Percentiles rank a stretch among this genome's conserved stretches.
phyloP scores from a whole-genome alignment of 2,888 invertebrate species.

The Melieria omissa region DNA sequence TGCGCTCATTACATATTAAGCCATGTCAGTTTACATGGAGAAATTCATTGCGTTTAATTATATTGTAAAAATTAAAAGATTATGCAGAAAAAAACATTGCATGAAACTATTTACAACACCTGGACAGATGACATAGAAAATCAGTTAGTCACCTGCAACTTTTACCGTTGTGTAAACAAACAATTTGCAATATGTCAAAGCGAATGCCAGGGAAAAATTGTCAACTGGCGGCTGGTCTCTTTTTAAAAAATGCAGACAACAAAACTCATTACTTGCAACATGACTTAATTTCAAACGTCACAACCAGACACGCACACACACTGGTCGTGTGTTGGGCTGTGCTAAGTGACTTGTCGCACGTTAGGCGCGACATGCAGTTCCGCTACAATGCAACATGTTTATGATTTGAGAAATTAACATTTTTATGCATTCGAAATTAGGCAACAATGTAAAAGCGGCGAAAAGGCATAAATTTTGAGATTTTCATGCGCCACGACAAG shows the following conservation, averaged over 20 bases:
- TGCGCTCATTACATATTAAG: too few species aligned
- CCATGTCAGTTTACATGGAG: too few species aligned
- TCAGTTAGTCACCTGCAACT: slow-evolving; percentile 11
- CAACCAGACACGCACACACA: slow-evolving; percentile 3
- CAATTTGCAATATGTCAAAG: background rate
- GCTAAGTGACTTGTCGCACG: too few species aligned
- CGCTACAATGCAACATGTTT: slow-evolving; percentile 20
- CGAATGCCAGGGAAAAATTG: slow-evolving; percentile 23
- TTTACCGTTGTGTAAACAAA: slow-evolving; percentile 17
- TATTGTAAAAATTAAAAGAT: too few species aligned
- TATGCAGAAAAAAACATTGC: too few species aligned
- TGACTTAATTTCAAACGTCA: slow-evolving; percentile 27
- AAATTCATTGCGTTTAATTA: too few species aligned
- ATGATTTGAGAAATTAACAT: slow-evolving; percentile 17
- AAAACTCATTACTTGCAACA: slow-evolving; percentile 22
- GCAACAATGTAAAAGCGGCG: background rate
- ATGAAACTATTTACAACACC: too few species aligned
- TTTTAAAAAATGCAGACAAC: background rate
- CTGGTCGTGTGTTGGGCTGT: too few species aligned
- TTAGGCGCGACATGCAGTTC: too few species aligned
- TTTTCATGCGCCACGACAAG: background rate
- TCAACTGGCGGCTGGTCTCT: slow-evolving; percentile 6
- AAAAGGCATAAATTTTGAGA: background rate
- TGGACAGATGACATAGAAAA: too few species aligned
- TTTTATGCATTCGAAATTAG: slow-evolving; percentile 30